These are phyloP conservation scores for Augochlora pura DNA, from an alignment of 1,140 invertebrate genomes.

Conservation along the genomic window DNA sequence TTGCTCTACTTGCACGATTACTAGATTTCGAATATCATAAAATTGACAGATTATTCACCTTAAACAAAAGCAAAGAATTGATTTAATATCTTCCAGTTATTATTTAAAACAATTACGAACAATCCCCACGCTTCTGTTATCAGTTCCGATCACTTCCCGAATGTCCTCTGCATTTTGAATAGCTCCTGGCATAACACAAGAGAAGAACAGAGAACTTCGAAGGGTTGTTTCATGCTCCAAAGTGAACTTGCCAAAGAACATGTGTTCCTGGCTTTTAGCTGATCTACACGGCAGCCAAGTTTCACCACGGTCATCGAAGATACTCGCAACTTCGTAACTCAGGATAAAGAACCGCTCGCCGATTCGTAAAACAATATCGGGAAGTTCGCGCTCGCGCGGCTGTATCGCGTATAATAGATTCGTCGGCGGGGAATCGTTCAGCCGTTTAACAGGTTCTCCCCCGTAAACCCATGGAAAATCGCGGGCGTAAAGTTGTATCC, in stretches of 20 bases:
- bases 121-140: too few relatives aligned
- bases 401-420: too few relatives aligned
- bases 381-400: too few relatives aligned
- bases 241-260: neutral
- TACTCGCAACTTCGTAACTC: neutral
- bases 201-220: neutral
- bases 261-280: neutral
- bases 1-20: too few relatives aligned
- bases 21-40: too few relatives aligned
- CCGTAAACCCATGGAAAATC: neutral
- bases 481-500: neutral
- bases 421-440: too few relatives aligned
- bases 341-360: neutral
- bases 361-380: neutral
- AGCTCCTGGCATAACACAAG: neutral
- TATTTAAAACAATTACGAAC: too few relatives aligned
- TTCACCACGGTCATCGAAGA: neutral
- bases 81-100: too few relatives aligned
- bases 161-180: neutral
- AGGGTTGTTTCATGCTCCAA: neutral
- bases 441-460: too few relatives aligned
- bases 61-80: too few relatives aligned
- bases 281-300: neutral
- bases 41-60: too few relatives aligned
- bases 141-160: too few relatives aligned